Conservation (phyloP, 2,888 invertebrate species). For the Lymantria monacha region DNA sequence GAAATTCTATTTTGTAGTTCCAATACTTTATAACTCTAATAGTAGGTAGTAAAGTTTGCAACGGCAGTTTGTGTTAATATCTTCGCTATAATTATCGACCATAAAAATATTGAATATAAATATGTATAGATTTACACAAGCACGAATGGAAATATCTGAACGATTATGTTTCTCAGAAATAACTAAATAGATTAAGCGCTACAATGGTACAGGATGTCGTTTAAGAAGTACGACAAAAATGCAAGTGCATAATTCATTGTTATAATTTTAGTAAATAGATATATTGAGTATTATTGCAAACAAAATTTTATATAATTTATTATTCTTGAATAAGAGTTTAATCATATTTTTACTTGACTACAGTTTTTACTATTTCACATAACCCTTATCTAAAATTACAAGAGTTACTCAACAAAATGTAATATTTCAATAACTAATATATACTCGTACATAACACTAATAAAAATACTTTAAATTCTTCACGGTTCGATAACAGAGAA, state of each 20-base stretch:
- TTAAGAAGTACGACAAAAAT: neutral
- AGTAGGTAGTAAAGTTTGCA: slow-evolving; percentile 7
- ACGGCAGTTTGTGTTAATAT: slow-evolving; percentile 6
- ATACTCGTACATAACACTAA: slow-evolving; percentile 12
- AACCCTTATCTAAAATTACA: neutral
- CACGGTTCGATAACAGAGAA: slow-evolving; percentile 14
- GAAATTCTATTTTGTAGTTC: too few relatives aligned
- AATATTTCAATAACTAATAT: slow-evolving; percentile 15
- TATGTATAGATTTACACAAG: slow-evolving; percentile 3
- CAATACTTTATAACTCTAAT: slow-evolving; percentile 5
- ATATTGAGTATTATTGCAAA: too few relatives aligned
- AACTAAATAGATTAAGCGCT: slow-evolving; percentile 11
- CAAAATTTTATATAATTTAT: too few relatives aligned
- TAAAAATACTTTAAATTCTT: slow-evolving; percentile 14
- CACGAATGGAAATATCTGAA: slow-evolving; percentile 8
- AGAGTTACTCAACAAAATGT: neutral
- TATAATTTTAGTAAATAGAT: too few relatives aligned
- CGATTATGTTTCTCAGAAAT: slow-evolving; percentile 19
- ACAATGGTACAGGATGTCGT: slow-evolving; percentile 9
- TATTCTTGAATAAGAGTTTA: too few relatives aligned
- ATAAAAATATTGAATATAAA: slow-evolving; percentile 17
- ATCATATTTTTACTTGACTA: too few relatives aligned
- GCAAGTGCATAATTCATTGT: too few relatives aligned
- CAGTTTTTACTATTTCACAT: too few relatives aligned
- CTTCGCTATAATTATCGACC: slow-evolving; percentile 17